Evolutionary conservation across 2,113 vertebrate species (phyloP).

Genomic region (Proterorhinus semilunaris): DNA sequence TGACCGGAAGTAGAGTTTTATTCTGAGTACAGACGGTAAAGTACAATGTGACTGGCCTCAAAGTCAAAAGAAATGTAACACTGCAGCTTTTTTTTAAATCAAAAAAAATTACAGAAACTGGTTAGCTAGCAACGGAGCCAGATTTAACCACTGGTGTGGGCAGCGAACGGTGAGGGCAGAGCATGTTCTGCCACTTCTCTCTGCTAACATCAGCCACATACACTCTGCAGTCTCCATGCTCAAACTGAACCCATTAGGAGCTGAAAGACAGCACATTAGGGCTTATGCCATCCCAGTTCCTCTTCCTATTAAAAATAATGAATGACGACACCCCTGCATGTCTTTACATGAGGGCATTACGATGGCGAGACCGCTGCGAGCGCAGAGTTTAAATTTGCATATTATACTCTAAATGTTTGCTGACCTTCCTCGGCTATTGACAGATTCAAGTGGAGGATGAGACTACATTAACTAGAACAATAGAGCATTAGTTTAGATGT

Average conservation of each 20-base stretch:
- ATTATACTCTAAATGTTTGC: slow-evolving; percentile 38
- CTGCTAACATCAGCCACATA: slow-evolving; percentile 3
- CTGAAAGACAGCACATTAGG: slow-evolving; percentile 48
- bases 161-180: slow-evolving; percentile 19
- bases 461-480: neutral
- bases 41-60: slow-evolving; percentile 26
- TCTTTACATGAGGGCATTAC: slow-evolving; percentile 39
- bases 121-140: slow-evolving; percentile 46
- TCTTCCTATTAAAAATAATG: slow-evolving; percentile 31
- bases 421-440: slow-evolving; percentile 10
- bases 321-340: slow-evolving; percentile 28
- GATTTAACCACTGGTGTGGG: slow-evolving; percentile 52
- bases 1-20: slow-evolving; percentile 1
- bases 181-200: slow-evolving; percentile 21
- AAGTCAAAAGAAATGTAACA: neutral
- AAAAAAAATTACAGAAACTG: slow-evolving; percentile 21
- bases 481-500: no score
- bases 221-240: slow-evolving; percentile 2
- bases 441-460: neutral
- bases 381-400: slow-evolving; percentile 12
- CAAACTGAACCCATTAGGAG: slow-evolving; percentile 23
- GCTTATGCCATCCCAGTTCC: slow-evolving; percentile 26
- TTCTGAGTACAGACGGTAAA: slow-evolving; percentile 33
- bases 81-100: slow-evolving; percentile 26
- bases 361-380: slow-evolving; percentile 29